A percentile compares a stretch with the other conserved stretches of the same genome.
Evolutionary conservation across 1,140 invertebrate genomes (phyloP).

Genomic region (Drusus annulatus): DNA sequence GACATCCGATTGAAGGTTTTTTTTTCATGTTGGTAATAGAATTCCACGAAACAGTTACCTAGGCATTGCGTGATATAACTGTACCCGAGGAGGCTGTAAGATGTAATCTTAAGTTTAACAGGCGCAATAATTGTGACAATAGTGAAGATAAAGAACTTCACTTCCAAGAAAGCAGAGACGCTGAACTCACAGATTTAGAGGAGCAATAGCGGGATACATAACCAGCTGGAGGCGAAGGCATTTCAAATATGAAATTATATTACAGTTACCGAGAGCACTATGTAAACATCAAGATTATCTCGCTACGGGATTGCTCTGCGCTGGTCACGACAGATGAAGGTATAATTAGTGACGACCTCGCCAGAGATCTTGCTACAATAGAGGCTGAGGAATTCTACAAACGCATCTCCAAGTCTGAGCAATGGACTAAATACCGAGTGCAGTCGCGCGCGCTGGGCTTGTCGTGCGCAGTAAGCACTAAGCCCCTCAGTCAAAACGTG

Average conservation of each 20-base stretch:
- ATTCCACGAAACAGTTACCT: neutral
- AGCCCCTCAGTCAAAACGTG: slow-evolving; percentile 18
- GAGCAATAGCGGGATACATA: slow-evolving; percentile 9
- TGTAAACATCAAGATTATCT: slow-evolving; percentile 37
- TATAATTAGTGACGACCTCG: slow-evolving; percentile 40
- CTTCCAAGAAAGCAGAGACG: neutral
- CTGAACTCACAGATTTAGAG: neutral
- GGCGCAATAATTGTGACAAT: slow-evolving; percentile 20
- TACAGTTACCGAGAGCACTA: slow-evolving; percentile 22
- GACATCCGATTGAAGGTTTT: no score
- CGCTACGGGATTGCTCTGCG: neutral
- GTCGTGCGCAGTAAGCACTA: neutral
- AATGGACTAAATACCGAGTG: neutral
- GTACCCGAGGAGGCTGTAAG: neutral
- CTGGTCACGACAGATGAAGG: slow-evolving; percentile 29
- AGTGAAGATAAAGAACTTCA: neutral
- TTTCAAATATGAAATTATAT: slow-evolving; percentile 32
- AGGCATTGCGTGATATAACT: slow-evolving; percentile 2
- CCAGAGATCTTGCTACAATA: neutral
- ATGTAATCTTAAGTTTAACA: neutral
- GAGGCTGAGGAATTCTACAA: neutral
- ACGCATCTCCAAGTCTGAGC: neutral
- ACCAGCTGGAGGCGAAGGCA: neutral
- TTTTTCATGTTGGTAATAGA: no score
- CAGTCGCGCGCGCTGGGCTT: slow-evolving; percentile 1